phyloP scores from a whole-genome alignment of 1,140 invertebrate genomes.

The Papilio helenus region DNA sequence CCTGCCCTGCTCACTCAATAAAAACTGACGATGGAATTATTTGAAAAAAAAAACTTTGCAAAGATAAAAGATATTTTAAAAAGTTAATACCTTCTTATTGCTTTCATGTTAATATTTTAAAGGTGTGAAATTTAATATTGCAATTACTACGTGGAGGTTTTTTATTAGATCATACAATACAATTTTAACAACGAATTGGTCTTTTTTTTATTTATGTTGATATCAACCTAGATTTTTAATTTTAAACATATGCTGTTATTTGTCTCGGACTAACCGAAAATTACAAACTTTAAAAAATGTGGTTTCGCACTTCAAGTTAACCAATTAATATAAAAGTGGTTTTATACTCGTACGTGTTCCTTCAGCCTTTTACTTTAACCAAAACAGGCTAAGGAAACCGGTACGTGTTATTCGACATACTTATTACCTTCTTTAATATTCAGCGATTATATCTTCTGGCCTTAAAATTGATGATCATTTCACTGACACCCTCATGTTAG shows the following conservation, averaged over 20 bases:
- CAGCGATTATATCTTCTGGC: constrained; percentile 65
- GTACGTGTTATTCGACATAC: constrained; percentile 57
- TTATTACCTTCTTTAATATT: constrained; percentile 64
- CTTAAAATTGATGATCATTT: constrained; percentile 54
- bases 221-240: not conserved
- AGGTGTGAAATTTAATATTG: not conserved
- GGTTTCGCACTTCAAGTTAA: constrained; percentile 30
- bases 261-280: not conserved
- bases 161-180: not conserved
- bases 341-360: constrained; percentile 6
- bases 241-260: not conserved
- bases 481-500: constrained; percentile 40
- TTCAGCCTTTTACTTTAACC: constrained; percentile 58
- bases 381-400: constrained; percentile 64
- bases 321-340: constrained; percentile 52
- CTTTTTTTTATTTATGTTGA: too few relatives aligned
- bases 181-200: too few relatives aligned
- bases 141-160: not conserved
- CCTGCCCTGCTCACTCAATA: constrained; percentile 51
- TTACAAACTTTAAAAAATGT: not conserved
- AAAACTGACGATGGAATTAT: constrained; percentile 19
- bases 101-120: not conserved
- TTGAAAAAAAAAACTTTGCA: not conserved
- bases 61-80: not conserved
- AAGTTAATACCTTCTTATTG: not conserved